A percentile compares a stretch with the other conserved stretches of the same genome.
Evolutionary conservation across 2,797 vertebrate genomes (phyloP).

Genomic region (Schizopygopsis pylzovi): DNA sequence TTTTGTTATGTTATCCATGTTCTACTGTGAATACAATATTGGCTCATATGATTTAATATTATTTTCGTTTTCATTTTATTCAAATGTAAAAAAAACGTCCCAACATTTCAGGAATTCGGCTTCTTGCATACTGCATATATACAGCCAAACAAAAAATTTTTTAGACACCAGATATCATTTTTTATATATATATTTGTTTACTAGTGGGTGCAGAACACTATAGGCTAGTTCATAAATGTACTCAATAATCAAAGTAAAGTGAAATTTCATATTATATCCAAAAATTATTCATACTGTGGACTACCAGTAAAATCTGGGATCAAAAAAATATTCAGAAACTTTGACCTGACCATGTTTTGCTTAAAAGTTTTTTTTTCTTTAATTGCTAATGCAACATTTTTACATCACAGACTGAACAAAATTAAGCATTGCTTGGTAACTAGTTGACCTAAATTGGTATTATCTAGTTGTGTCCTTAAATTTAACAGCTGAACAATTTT

Average conservation of each 20-base stretch:
- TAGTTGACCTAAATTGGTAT: not conserved
- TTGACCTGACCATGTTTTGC: not conserved
- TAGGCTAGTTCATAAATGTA: too few species aligned
- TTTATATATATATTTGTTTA: too few species aligned
- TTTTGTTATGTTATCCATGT: too few species aligned
- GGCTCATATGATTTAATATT: too few species aligned
- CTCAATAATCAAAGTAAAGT: not conserved
- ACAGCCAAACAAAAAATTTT: too few species aligned
- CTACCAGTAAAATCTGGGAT: not conserved
- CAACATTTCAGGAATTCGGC: too few species aligned
- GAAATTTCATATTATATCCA: not conserved
- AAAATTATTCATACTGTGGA: not conserved
- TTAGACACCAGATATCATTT: too few species aligned
- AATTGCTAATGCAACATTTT: not conserved
- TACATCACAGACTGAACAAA: not conserved
- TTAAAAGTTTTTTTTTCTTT: not conserved
- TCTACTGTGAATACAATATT: too few species aligned
- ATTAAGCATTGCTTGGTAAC: not conserved
- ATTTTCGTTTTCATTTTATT: too few species aligned
- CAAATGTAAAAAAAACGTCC: too few species aligned
- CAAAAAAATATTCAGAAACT: not conserved
- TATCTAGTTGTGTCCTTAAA: not conserved
- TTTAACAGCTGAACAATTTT: not conserved
- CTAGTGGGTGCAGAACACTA: too few species aligned
- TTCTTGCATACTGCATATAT: too few species aligned